phyloP scores from a whole-genome alignment of 2,888 invertebrate genomes.

The Apoda limacodes region DNA sequence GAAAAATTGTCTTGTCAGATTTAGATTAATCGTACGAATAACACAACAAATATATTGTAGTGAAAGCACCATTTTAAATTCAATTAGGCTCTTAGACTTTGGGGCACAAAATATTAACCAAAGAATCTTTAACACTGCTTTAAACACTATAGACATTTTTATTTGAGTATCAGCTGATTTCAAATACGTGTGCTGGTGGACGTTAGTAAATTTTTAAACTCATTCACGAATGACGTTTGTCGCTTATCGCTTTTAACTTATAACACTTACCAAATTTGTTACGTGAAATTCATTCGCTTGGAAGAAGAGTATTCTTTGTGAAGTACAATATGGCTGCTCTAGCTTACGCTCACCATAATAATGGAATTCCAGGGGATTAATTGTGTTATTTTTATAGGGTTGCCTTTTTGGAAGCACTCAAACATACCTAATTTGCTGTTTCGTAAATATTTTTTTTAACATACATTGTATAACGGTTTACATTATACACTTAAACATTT shows the following conservation, averaged over 20 bases:
- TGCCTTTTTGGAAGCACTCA: slow-evolving; percentile 32
- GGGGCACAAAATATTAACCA: too few relatives aligned
- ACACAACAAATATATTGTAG: too few relatives aligned
- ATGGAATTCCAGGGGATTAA: slow-evolving; percentile 44
- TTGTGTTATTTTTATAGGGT: slow-evolving; percentile 50
- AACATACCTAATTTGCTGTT: slow-evolving; percentile 45
- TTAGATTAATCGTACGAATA: too few relatives aligned
- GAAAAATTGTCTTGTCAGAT: too few relatives aligned
- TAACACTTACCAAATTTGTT: slow-evolving; percentile 24
- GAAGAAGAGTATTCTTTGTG: slow-evolving; percentile 44
- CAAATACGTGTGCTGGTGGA: too few relatives aligned
- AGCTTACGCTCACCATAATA: slow-evolving; percentile 54
- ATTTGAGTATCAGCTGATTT: too few relatives aligned
- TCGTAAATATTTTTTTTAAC: slow-evolving; percentile 32
- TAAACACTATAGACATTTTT: too few relatives aligned
- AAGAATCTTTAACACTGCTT: too few relatives aligned
- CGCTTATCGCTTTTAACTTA: slow-evolving; percentile 14
- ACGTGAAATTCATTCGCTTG: slow-evolving; percentile 39
- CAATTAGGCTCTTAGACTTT: too few relatives aligned
- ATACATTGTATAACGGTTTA: slow-evolving; percentile 16
- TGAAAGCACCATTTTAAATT: too few relatives aligned
- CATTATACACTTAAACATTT: slow-evolving; percentile 14
- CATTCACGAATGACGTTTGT: too few relatives aligned
- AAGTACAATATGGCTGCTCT: slow-evolving; percentile 37
- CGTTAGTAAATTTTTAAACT: too few relatives aligned